Base-by-base conservation (phyloP, 2,113 vertebrate species). In the Cromileptes altivelis region DNA sequence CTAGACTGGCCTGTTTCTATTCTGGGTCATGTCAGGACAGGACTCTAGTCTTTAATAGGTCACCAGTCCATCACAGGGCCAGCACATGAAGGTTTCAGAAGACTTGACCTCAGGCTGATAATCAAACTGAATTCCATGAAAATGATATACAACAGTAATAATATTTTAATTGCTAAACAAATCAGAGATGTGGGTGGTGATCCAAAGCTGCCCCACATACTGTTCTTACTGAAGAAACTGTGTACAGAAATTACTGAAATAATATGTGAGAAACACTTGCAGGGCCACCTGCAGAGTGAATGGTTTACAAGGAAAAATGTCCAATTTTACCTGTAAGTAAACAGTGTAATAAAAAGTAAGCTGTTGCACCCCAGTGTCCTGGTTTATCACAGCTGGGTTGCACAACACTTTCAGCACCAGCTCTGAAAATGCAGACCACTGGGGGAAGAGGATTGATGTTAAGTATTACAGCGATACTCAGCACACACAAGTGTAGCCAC, bases 401-500 rank as follows among this genome's bases (percentile, higher is more conserved):
- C 27, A 18, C 37, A 80, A 45, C 63, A 53, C 49, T 86, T 79
- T 85, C 67, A 77, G 70, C 61, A 7, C 53, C 40, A 6, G 60
- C 25, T 57, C 65, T 64, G 49, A 82, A 68, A 80, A 70, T 1
- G 37, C 15, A 27, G 61, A n/a, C 70, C 72, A 27, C 70, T 56
- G 10, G 71, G 4, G 45, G 57, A 82, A 52, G 73, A 53, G 42
- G 63, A 75, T 42, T 78, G 60, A 85, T 75, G 53, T 71, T 42
- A 62, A 27, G 21, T 30, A 52, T 37, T 33, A 19, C 55, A 84
- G 80, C 19, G 1, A 52, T 45, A 75, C 84, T 88, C 57, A 70
- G 78, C 77, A 85, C 72, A 70, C 11, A 67, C 1, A 71, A 74
- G 64, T 27, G 78, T 89, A 87, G 84, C 88, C 91, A 89, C 61